Percentiles rank a stretch among this genome's conserved stretches.
Conservation (phyloP, 1,140 invertebrate species). For the Tetramorium alpestre region DNA sequence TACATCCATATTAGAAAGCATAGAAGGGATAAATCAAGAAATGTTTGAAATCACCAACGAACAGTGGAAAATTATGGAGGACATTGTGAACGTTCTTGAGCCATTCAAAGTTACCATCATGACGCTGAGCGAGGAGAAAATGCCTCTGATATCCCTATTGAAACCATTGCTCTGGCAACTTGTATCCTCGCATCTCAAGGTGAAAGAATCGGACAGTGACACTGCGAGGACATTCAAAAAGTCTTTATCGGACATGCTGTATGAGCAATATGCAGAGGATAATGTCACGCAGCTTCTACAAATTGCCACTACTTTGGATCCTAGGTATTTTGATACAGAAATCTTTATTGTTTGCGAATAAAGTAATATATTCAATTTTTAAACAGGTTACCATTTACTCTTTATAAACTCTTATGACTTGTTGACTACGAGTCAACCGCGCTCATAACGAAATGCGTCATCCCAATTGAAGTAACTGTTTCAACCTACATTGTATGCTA, state of each 20-base stretch:
- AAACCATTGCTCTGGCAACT: conserved; percentile 87
- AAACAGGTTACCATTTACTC: neutral
- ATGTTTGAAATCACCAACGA: conserved; percentile 79
- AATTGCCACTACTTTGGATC: conserved; percentile 86
- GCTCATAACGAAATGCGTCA: neutral
- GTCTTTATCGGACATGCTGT: conserved; percentile 83
- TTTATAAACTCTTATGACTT: neutral
- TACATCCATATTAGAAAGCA: conserved; percentile 78
- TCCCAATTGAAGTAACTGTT: neutral
- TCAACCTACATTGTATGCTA: neutral
- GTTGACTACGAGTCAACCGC: neutral
- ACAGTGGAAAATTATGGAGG: conserved; percentile 85
- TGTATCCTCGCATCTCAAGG: conserved; percentile 85
- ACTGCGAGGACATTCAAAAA: conserved; percentile 82
- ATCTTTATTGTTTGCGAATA: neutral
- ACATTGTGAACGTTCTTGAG: conserved; percentile 85
- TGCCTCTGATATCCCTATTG: conserved; percentile 86
- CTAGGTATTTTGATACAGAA: conserved; percentile 78
- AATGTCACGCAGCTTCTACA: conserved; percentile 84
- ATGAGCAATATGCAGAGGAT: conserved; percentile 83
- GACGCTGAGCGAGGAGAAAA: conserved; percentile 86
- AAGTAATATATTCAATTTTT: neutral
- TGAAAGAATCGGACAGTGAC: conserved; percentile 83
- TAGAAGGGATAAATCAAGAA: conserved; percentile 79
- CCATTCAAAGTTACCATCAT: conserved; percentile 87